Conservation (phyloP, 2,797 vertebrate genomes). For the Danio albolineatus region DNA sequence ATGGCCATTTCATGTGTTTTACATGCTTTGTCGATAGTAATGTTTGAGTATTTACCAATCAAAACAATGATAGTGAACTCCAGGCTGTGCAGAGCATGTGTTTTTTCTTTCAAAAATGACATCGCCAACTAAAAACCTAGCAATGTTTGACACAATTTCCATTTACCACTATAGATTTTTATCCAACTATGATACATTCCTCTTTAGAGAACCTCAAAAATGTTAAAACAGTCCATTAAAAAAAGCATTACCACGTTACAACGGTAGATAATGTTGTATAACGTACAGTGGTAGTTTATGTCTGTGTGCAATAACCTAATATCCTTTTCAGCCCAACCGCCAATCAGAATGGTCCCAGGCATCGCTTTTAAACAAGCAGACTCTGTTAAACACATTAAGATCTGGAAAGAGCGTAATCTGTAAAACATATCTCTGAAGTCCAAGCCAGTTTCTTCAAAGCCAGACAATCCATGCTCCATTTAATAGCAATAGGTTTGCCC, state of each 20-base stretch:
- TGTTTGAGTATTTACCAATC: too few species aligned
- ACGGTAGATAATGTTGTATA: too few species aligned
- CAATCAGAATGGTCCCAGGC: constrained; percentile 24
- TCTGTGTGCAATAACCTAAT: constrained; percentile 32
- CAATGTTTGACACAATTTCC: background rate
- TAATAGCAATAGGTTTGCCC: constrained; percentile 18
- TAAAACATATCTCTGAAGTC: constrained; percentile 40
- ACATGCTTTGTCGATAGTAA: too few species aligned
- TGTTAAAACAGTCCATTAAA: background rate
- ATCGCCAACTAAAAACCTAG: too few species aligned
- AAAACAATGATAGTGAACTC: too few species aligned
- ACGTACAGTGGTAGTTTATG: background rate
- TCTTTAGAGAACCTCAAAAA: background rate
- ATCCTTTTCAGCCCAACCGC: constrained; percentile 37
- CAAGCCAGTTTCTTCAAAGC: constrained; percentile 17
- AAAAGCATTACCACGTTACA: background rate
- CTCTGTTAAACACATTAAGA: constrained; percentile 52
- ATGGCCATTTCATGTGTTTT: too few species aligned
- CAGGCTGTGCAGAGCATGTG: too few species aligned
- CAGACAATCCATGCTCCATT: constrained; percentile 5
- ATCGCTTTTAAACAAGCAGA: constrained; percentile 15
- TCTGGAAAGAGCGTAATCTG: constrained; percentile 36
- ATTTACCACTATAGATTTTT: background rate
- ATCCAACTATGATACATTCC: background rate
- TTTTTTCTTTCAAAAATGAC: too few species aligned